Evolutionary conservation across 2,113 vertebrate genomes (phyloP), one percentile per base, ranked within the genome.

Genomic region (Pteruthius melanotis): DNA sequence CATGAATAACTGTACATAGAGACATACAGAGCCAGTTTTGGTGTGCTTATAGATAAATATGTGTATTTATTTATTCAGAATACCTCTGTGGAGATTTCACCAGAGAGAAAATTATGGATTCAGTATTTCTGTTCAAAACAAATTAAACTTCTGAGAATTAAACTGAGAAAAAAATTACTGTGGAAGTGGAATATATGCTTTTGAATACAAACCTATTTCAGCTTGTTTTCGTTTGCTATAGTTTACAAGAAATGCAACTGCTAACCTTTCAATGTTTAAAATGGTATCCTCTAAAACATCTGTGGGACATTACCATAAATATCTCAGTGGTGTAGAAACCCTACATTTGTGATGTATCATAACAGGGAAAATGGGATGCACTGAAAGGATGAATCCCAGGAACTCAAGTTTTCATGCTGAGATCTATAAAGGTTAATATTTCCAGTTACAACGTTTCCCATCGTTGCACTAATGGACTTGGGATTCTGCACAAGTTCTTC

Each of bases 281-380:
- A 96, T 82, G 30, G 19, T 69, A 69, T 81, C 77, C 71, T 89
- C 84, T 95, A 75, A 95, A 97, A 96, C 76, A 95, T 88, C 94
- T 97, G 90, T 90, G 89, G 54, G 86, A 96, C 91, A 76, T 97
- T 97, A 96, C 87, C 63, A 30, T 95, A 96, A 97, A 95, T 91
- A 95, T 93, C 97, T 93, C 94, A 96, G 89, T 96, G 92, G 85
- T 90, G 45, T 37, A 82, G 81, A 94, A 96, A 64, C 15, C 30
- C 88, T 35, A 40, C 66, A 83, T 93, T 87, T 94, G 83, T 83
- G 66, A 50, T 56, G 21, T 47, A 72, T 84, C 33, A 19, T 49
- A 83, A 40, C 30, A 63, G 33, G 15, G 39, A 61, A 54, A 59
- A 59, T 28, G 35, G 39, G 26, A 74, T 23, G 66, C 33, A 27